phyloP scores from a whole-genome alignment of 1,140 invertebrate species.

The Dufourea novaeangliae region DNA sequence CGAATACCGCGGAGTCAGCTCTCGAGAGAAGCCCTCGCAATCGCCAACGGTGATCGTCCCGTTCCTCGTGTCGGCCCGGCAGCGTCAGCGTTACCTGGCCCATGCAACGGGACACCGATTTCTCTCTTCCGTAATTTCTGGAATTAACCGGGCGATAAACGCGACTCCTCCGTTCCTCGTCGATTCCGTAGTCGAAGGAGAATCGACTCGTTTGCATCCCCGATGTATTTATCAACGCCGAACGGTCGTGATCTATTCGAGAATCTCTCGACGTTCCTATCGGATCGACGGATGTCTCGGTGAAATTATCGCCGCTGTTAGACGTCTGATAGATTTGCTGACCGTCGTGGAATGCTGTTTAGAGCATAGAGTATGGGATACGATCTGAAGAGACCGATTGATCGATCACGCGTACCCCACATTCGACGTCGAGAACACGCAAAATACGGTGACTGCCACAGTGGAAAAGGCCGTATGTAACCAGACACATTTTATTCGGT shows the following conservation, averaged over 20 bases:
- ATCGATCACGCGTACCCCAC: too few relatives aligned
- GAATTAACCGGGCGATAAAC: background rate
- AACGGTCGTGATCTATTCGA: background rate
- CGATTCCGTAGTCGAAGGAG: background rate
- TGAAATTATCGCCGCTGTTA: conserved; percentile 34
- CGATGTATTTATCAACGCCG: background rate
- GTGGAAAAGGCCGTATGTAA: too few relatives aligned
- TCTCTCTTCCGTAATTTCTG: background rate
- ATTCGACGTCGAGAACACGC: too few relatives aligned
- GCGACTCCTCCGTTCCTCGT: background rate
- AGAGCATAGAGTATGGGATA: conserved; percentile 1
- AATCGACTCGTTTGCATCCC: background rate
- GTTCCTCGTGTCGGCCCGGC: too few relatives aligned
- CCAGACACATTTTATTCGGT: too few relatives aligned
- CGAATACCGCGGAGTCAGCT: background rate
- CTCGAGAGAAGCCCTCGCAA: background rate
- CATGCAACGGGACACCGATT: background rate
- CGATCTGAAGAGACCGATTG: too few relatives aligned
- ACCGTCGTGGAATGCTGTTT: conserved; percentile 34
- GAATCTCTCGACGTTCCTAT: background rate
- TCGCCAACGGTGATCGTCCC: too few relatives aligned
- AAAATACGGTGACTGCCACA: too few relatives aligned
- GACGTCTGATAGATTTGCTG: conserved; percentile 25
- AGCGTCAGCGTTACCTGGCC: background rate
- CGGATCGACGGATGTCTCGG: conserved; percentile 1